These are phyloP conservation scores for Hydropsyche tenuis DNA, from an alignment of 1,140 invertebrate genomes.

Conservation along the genomic window DNA sequence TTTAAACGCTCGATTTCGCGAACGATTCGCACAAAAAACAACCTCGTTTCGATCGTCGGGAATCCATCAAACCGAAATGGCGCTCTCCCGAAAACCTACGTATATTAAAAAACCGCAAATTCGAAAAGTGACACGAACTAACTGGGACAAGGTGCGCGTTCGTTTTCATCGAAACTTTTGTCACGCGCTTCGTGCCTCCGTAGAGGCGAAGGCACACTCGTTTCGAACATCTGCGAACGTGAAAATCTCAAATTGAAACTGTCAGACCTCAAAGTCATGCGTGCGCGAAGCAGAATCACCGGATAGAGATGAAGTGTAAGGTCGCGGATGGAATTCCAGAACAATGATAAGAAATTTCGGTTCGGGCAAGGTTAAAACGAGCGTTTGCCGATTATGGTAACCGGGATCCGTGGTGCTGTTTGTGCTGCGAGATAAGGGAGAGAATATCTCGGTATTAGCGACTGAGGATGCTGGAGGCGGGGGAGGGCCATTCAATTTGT, in stretches of 20 bases:
- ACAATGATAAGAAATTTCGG: too few relatives aligned
- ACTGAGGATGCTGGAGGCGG: neutral
- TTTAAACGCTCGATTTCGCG: conserved; percentile 1
- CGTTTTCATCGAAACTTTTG: conserved; percentile 30
- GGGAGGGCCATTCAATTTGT: conserved; percentile 29
- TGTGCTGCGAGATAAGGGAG: neutral
- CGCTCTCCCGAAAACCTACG: neutral
- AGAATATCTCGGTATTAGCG: conserved; percentile 18
- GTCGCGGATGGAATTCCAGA: too few relatives aligned
- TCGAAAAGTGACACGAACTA: too few relatives aligned
- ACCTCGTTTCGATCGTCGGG: neutral
- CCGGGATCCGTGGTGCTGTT: neutral
- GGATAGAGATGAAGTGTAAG: too few relatives aligned
- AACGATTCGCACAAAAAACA: too few relatives aligned
- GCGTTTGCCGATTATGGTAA: neutral
- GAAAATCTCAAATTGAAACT: too few relatives aligned
- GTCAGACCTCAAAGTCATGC: too few relatives aligned
- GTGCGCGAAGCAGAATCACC: too few relatives aligned
- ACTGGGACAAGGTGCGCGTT: neutral
- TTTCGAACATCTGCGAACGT: too few relatives aligned
- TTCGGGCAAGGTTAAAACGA: too few relatives aligned
- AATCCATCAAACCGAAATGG: too few relatives aligned
- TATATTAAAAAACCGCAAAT: neutral
- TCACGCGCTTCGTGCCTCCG: conserved; percentile 23
- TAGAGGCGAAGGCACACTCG: neutral